These are phyloP conservation scores for Acronicta leporina DNA, from an alignment of 2,888 invertebrate species.

Conservation along the genomic window DNA sequence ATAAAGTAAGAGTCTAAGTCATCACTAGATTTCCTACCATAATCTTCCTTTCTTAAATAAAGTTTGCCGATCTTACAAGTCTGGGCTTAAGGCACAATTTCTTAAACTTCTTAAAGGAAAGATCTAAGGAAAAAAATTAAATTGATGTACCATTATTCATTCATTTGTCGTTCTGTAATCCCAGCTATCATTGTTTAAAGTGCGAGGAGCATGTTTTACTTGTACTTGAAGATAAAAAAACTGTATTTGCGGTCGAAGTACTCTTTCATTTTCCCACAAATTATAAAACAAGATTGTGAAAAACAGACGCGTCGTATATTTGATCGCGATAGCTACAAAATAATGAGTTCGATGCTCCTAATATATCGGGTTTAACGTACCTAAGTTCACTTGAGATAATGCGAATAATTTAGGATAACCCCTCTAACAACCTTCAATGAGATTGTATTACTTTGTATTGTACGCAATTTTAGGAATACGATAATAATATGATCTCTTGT, in stretches of 20 bases:
- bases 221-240: no score
- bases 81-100: no score
- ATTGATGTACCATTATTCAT: no score
- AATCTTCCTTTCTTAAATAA: no score
- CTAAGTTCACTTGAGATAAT: conserved; percentile 40
- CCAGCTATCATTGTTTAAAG: no score
- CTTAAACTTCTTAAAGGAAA: no score
- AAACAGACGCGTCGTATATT: conserved; percentile 19
- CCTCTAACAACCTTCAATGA: conserved; percentile 2
- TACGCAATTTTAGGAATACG: background rate
- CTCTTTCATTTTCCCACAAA: conserved; percentile 25
- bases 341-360: conserved; percentile 47
- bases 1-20: background rate
- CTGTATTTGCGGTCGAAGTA: background rate
- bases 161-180: no score
- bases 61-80: no score
- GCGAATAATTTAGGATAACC: conserved; percentile 38
- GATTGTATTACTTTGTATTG: conserved; percentile 21
- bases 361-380: conserved; percentile 38
- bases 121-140: no score
- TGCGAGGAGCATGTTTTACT: no score
- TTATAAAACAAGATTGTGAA: conserved; percentile 17
- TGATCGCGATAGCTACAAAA: conserved; percentile 31
- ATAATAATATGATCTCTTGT: background rate
- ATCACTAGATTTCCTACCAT: no score